Conservation (phyloP, 2,113 vertebrate genomes). For the Melanostigma gelatinosum region DNA sequence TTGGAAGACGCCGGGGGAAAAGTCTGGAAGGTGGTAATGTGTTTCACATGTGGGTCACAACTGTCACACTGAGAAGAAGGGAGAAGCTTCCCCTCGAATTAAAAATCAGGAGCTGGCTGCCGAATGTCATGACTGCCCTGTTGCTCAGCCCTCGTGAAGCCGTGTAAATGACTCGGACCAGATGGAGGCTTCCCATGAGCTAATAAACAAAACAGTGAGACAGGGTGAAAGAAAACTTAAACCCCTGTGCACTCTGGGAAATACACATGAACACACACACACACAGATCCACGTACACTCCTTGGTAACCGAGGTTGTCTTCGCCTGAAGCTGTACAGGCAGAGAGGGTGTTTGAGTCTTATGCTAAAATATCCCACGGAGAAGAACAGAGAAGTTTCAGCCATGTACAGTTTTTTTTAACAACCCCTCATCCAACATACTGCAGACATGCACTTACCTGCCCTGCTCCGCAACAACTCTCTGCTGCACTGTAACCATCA, state of each 20-base stretch:
- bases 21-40: background rate
- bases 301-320: background rate
- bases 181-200: background rate
- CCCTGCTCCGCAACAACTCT: slow-evolving; percentile 70
- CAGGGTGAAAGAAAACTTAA: background rate
- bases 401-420: slow-evolving; percentile 77
- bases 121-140: background rate
- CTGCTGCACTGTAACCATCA: slow-evolving; percentile 72
- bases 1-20: background rate
- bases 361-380: slow-evolving; percentile 22
- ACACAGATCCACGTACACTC: background rate
- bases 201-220: background rate
- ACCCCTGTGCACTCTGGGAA: background rate
- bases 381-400: slow-evolving; percentile 44
- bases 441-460: slow-evolving; percentile 84
- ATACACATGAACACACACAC: background rate
- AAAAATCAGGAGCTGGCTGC: background rate
- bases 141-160: background rate
- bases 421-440: slow-evolving; percentile 75
- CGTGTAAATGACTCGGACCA: slow-evolving; percentile 20
- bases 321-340: background rate
- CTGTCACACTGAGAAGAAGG: background rate
- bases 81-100: background rate
- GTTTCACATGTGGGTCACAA: background rate
- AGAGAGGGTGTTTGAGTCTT: slow-evolving; percentile 5